These are phyloP conservation scores for Falco rusticolus DNA, from an alignment of 2,797 vertebrate genomes.

Conservation along the genomic window DNA sequence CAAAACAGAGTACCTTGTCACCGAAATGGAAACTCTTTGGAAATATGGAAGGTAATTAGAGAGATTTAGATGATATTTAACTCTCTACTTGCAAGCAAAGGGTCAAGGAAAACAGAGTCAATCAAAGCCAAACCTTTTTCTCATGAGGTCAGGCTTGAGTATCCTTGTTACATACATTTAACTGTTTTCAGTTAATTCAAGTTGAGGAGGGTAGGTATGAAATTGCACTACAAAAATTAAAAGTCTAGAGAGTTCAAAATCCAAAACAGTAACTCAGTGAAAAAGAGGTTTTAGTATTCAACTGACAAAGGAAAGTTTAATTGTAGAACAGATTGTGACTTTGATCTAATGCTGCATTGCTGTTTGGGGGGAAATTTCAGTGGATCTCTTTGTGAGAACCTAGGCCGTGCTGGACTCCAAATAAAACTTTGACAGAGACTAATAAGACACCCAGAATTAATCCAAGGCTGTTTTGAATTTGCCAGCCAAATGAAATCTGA, in stretches of 20 bases:
- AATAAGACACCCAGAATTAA: neutral
- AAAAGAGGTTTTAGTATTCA: neutral
- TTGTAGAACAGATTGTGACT: neutral
- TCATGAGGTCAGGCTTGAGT: neutral
- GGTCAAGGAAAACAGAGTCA: neutral
- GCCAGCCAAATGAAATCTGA: neutral
- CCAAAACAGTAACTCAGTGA: neutral
- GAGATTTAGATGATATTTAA: neutral
- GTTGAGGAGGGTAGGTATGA: neutral
- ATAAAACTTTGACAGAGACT: neutral
- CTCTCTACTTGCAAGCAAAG: neutral
- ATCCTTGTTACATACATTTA: neutral
- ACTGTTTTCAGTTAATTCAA: neutral
- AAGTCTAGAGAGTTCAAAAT: neutral
- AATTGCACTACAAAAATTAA: neutral
- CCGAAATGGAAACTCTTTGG: neutral
- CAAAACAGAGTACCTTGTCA: neutral
- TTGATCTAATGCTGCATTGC: neutral
- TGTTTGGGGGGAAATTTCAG: neutral
- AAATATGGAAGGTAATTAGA: neutral
- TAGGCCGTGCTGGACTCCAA: neutral
- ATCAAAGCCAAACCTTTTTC: neutral
- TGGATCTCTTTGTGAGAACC: neutral
- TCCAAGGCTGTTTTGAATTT: neutral
- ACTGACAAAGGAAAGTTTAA: neutral